Evolutionary conservation across 2,888 invertebrate genomes (phyloP).

Genomic region (Parthenolecanium corni): DNA sequence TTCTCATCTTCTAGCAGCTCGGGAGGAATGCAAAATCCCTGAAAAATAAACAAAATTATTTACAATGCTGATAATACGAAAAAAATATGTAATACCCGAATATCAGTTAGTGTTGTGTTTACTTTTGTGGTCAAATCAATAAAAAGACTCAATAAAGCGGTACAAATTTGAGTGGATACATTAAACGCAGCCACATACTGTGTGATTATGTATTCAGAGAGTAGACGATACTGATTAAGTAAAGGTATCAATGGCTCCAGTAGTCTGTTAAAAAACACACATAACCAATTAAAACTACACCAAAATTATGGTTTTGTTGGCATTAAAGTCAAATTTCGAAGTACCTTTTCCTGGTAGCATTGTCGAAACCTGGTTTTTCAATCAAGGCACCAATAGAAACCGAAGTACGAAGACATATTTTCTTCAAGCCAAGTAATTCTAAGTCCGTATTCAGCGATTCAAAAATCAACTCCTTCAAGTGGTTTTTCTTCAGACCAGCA

Average conservation of each 20-base stretch:
- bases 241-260: conserved; percentile 51
- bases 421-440: conserved; percentile 45
- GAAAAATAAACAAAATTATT: conserved; percentile 26
- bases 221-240: conserved; percentile 60
- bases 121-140: conserved; percentile 65
- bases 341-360: not conserved
- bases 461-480: conserved; percentile 54
- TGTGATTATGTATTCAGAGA: conserved; percentile 67
- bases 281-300: conserved; percentile 7
- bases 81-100: conserved; percentile 25
- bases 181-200: conserved; percentile 68
- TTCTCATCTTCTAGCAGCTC: conserved; percentile 67
- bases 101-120: no score
- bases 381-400: conserved; percentile 1
- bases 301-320: conserved; percentile 36
- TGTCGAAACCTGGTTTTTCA: not conserved
- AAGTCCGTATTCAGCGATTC: conserved; percentile 52
- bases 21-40: conserved; percentile 87
- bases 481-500: conserved; percentile 46
- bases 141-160: conserved; percentile 71
- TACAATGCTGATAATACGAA: conserved; percentile 9
- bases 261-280: conserved; percentile 37
- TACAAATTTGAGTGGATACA: conserved; percentile 68
- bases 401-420: conserved; percentile 35
- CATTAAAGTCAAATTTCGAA: not conserved